Conservation (phyloP, 2,797 vertebrate genomes). For the Hemitrygon akajei region DNA sequence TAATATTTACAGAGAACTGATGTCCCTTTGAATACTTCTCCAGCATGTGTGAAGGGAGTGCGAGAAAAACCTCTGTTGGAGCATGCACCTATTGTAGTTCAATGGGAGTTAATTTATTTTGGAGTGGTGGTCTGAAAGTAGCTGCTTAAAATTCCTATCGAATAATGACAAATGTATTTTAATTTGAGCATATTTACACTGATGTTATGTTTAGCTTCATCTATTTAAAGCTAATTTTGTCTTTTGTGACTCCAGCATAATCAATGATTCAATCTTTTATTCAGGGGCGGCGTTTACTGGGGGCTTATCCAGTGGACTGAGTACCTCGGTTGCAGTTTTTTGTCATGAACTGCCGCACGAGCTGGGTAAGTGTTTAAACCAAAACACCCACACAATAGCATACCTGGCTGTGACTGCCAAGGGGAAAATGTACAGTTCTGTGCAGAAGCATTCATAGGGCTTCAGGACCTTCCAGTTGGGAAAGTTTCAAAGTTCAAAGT, state of each 20-base stretch:
- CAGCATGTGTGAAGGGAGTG: too few relatives aligned
- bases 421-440: not conserved
- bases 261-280: not conserved
- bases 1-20: too few relatives aligned
- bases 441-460: not conserved
- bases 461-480: not conserved
- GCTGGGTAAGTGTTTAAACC: constrained; percentile 66
- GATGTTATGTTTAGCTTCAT: not conserved
- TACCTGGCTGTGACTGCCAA: not conserved
- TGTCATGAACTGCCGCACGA: constrained; percentile 95
- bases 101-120: too few relatives aligned
- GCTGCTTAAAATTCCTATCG: not conserved
- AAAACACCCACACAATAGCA: not conserved
- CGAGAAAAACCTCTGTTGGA: too few relatives aligned
- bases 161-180: not conserved
- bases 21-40: too few relatives aligned
- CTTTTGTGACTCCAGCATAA: not conserved
- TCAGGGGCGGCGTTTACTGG: constrained; percentile 89
- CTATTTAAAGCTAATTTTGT: not conserved
- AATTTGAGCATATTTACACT: not conserved
- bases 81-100: too few relatives aligned
- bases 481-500: not conserved
- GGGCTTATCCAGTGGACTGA: constrained; percentile 87
- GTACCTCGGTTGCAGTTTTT: constrained; percentile 94
- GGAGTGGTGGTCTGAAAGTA: not conserved